Evolutionary conservation across 2,113 vertebrate species (phyloP).

Genomic region (Labeo rohita): DNA sequence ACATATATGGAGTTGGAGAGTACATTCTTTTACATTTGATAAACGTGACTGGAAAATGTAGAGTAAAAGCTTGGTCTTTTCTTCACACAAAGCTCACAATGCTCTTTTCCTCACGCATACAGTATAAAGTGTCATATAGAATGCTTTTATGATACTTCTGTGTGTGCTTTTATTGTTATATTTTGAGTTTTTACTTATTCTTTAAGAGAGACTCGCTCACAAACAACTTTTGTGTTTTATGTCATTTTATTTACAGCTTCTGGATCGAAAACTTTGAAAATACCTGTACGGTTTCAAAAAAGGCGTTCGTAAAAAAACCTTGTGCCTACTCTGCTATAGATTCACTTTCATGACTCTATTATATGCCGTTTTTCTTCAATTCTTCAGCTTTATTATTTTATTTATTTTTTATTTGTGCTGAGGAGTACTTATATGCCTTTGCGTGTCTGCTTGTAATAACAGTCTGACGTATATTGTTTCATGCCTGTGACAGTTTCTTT

Average conservation of each 20-base stretch:
- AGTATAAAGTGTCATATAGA: background rate
- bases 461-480: conserved; percentile 55
- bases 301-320: background rate
- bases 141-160: background rate
- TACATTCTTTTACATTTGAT: background rate
- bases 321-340: background rate
- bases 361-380: background rate
- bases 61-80: background rate
- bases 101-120: background rate
- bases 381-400: background rate
- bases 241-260: background rate
- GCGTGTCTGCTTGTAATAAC: conserved; percentile 32
- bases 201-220: background rate
- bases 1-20: background rate
- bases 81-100: background rate
- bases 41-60: background rate
- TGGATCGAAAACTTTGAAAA: background rate
- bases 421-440: background rate
- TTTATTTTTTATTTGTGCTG: background rate
- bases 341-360: background rate
- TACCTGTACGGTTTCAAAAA: background rate
- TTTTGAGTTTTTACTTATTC: background rate
- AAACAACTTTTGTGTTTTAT: background rate
- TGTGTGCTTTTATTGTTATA: background rate
- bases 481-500: conserved; percentile 22